Evolutionary conservation across 2,888 invertebrate species (phyloP), one percentile per base, ranked within the genome.

Genomic region (Sphaerophoria taeniata): DNA sequence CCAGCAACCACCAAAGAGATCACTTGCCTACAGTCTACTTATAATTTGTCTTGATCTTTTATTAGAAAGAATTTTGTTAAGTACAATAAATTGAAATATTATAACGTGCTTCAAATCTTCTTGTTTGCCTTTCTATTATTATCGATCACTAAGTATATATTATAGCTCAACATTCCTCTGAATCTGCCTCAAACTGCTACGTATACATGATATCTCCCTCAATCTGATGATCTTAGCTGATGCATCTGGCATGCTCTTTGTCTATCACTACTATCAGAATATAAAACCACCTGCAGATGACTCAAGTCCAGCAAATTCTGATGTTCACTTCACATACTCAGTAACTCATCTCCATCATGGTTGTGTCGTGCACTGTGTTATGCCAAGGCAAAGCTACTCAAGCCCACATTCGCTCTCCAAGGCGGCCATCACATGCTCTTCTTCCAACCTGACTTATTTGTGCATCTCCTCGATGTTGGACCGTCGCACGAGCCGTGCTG

Each of bases 201-300:
- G 96, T 96, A 90, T 97, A 36, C 96, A 96, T 90, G 96, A 97
- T 92, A 96, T 96, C 89, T 95, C 96, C 11, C 92, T 97, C 61
- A 97, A 97, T 92, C 93, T 97, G 47, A 95, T 95, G 88, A 96
- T 97, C 43, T 93, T 96, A 61, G 95, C 96, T 53, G 95, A 96
- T 89, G 94, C 95, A 61, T 92, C 93, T 9, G 97, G 97, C 73
- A 93, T 96, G 90, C 94, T 97, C 43, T 95, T 95, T 88, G 94
- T 95, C 69, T 97, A 97, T 88, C 97, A 97, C 91, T 96, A 97
- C 90, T 97, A 97, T 89, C 92, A 97, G n/a, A n/a, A n/a, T n/a
- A n/a, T 3, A 97, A 85, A 79, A 56, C 88, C 87, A 45, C 78
- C 87, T n/a, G n/a, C n/a, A n/a, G n/a, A n/a, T n/a, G n/a, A n/a